Base-by-base conservation (phyloP, 64 coral and sea anemone species). In the Cladopsammia gracilis region DNA sequence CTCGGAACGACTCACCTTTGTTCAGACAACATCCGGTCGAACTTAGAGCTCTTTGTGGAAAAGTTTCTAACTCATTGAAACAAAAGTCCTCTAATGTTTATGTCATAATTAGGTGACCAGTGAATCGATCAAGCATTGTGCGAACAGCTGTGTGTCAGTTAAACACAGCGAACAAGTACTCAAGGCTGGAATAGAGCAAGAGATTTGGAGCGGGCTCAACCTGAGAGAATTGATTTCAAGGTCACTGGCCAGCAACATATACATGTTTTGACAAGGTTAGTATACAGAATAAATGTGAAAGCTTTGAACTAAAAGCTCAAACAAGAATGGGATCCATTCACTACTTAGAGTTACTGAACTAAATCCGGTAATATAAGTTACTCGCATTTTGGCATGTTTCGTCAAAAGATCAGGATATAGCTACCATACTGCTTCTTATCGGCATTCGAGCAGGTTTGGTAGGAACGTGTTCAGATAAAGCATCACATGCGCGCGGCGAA, bases 41-140 rank as follows among this genome's bases (percentile, higher is more conserved):
- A 16, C 42, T 73, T 83, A 20, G 79, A 64, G 79, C 59, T 62
- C 60, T 65, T 83, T 83, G 58, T 64, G 42, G 43, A 60, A 26
- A 83, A 66, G 79, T 43, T 83, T 62, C 79, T 65, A 47, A 64
- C 42, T 25, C 16, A 42, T 45, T 18, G 43, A 83, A 83, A 83
- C 79, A 83, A 83, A 83, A 64, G 79, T 48, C 79, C 64, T 26
- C 79, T 83, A 20, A 62, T 64, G 42, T 48, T 48, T 48, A 64
- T 83, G 79, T 65, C 79, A 83, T 64, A 64, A 83, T 83, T 83
- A 48, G 60, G 79, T 22, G n/a, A 83, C 79, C 34, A 83, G 15
- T 48, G 79, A 83, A 64, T 83, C 58, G 60, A 83, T 83, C 79
- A 83, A 64, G 79, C 15, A 83, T 83, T 83, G 79, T 83, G 79